phyloP scores from a whole-genome alignment of 1,140 invertebrate species.

The Bemisia tabaci region DNA sequence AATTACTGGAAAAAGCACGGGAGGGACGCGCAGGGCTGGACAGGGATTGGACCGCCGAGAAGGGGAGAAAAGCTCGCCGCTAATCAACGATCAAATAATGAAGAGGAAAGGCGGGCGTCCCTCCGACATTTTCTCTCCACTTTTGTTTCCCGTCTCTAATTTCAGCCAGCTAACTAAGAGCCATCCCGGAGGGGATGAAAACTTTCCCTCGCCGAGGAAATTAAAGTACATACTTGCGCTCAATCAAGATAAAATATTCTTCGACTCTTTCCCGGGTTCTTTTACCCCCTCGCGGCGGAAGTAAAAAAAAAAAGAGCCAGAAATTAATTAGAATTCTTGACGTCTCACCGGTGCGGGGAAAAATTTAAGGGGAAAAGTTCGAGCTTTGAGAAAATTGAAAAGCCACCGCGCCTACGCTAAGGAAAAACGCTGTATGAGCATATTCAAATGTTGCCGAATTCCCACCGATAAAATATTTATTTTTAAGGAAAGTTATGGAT shows the following conservation, averaged over 20 bases:
- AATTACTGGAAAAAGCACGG: background rate
- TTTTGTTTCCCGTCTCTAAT: background rate
- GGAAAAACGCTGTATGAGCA: too few relatives aligned
- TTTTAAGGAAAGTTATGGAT: too few relatives aligned
- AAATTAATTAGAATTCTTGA: background rate
- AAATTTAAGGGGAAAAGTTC: background rate
- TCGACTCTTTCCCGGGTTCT: background rate
- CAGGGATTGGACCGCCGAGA: background rate
- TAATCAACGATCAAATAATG: background rate
- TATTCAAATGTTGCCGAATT: too few relatives aligned
- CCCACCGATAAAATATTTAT: too few relatives aligned
- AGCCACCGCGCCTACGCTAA: background rate
- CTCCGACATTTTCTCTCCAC: background rate
- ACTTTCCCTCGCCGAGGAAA: background rate
- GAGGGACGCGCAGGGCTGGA: background rate
- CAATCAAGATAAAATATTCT: background rate
- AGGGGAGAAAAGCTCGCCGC: background rate
- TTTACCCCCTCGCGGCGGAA: background rate
- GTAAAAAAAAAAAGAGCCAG: too few relatives aligned
- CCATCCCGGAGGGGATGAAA: background rate
- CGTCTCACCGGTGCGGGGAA: background rate
- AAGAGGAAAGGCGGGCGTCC: background rate
- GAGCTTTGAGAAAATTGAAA: background rate
- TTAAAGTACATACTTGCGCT: background rate
- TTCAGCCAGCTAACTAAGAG: background rate